Percentiles rank a stretch among this genome's conserved stretches.
phyloP scores from a whole-genome alignment of 1,140 invertebrate species.

The Drosophila ercepeae region DNA sequence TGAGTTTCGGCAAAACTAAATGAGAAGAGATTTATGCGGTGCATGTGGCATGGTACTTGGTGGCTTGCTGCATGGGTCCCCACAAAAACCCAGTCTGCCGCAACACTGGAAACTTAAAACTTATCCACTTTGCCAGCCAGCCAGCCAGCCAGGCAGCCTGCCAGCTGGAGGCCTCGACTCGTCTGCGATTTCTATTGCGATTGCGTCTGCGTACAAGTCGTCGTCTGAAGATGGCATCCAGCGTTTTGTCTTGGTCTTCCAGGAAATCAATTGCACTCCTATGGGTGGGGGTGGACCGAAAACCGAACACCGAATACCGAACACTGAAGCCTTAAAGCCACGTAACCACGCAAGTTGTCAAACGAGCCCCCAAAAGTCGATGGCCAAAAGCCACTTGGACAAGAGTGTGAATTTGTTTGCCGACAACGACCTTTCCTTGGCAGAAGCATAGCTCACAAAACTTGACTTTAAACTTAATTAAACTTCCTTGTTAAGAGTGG shows the following conservation, averaged over 20 bases:
- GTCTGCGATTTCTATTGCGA: conserved; percentile 3
- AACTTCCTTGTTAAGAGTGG: not conserved
- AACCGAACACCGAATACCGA: not conserved
- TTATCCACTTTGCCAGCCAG: conserved; percentile 31
- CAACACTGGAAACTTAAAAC: conserved; percentile 5
- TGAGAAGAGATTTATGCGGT: conserved; percentile 74
- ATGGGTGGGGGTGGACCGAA: conserved; percentile 38
- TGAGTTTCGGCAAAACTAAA: conserved; percentile 63
- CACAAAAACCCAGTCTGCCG: conserved; percentile 20
- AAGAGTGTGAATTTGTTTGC: conserved; percentile 49
- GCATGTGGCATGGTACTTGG: conserved; percentile 48
- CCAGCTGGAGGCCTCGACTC: conserved; percentile 16
- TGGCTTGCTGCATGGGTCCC: conserved; percentile 49
- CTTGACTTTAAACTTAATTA: too few species aligned
- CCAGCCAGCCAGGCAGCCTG: conserved; percentile 33
- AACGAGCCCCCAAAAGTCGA: conserved; percentile 63
- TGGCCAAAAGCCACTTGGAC: conserved; percentile 61
- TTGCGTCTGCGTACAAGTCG: conserved; percentile 8
- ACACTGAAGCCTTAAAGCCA: conserved; percentile 22
- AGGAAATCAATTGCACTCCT: conserved; percentile 54
- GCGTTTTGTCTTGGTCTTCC: conserved; percentile 48
- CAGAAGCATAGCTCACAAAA: conserved; percentile 29
- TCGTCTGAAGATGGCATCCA: conserved; percentile 70
- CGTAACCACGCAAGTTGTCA: conserved; percentile 70
- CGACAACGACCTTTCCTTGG: conserved; percentile 52